These are phyloP conservation scores for Tenthredo amoena DNA, from an alignment of 2,888 invertebrate genomes.

Conservation along the genomic window DNA sequence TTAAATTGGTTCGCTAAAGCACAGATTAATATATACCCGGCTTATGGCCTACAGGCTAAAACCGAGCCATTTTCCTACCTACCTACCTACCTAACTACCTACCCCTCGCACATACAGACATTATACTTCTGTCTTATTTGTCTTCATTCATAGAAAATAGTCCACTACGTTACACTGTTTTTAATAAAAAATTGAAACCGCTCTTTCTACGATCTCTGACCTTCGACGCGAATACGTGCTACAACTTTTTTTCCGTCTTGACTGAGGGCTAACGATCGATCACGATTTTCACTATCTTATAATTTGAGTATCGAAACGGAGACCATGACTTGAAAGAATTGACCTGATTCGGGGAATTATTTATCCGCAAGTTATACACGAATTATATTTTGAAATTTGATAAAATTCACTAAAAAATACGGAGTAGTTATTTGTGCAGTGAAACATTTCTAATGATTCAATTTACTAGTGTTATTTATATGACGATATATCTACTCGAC, in stretches of 20 bases:
- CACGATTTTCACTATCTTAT: background rate
- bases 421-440: background rate
- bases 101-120: background rate
- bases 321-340: background rate
- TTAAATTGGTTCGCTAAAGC: constrained; percentile 78
- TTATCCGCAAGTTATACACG: background rate
- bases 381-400: background rate
- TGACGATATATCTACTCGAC: background rate
- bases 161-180: background rate
- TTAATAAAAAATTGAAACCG: background rate
- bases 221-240: background rate
- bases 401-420: background rate
- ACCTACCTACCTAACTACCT: background rate
- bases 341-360: background rate
- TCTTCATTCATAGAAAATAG: background rate
- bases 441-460: background rate
- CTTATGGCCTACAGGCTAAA: constrained; percentile 20
- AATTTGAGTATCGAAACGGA: background rate
- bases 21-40: constrained; percentile 74
- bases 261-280: background rate
- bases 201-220: background rate
- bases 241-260: background rate
- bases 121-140: background rate
- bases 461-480: background rate
- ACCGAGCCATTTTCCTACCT: background rate